Percentiles rank a stretch among this genome's conserved stretches.
phyloP scores from a whole-genome alignment of 2,888 invertebrate genomes.

The Microchrysa polita region DNA sequence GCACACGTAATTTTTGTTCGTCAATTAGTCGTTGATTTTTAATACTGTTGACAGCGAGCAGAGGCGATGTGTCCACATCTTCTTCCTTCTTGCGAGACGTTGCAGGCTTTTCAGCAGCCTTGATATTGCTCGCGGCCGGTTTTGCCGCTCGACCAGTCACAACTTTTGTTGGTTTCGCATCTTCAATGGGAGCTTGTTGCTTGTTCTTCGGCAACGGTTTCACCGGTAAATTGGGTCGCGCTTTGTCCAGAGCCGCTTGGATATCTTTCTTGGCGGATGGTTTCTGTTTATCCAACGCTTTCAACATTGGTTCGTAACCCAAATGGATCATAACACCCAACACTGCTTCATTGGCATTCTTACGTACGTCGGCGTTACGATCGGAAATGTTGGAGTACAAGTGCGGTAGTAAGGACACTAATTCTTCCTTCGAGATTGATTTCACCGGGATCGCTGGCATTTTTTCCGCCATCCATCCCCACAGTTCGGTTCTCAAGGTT shows the following conservation, averaged over 20 bases:
- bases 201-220: conserved; percentile 77
- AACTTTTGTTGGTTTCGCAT: conserved; percentile 70
- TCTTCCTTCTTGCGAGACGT: conserved; percentile 81
- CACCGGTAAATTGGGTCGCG: conserved; percentile 82
- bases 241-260: conserved; percentile 84
- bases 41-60: conserved; percentile 82
- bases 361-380: conserved; percentile 89
- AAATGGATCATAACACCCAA: conserved; percentile 93
- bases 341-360: conserved; percentile 88
- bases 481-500: conserved; percentile 79
- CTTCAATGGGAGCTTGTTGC: conserved; percentile 67
- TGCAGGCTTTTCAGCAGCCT: conserved; percentile 60
- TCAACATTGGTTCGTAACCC: conserved; percentile 70
- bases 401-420: conserved; percentile 78
- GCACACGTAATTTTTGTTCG: conserved; percentile 89
- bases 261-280: conserved; percentile 81
- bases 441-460: conserved; percentile 77
- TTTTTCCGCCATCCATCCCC: conserved; percentile 86
- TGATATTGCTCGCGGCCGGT: conserved; percentile 51
- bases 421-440: conserved; percentile 82
- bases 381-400: conserved; percentile 88
- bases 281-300: conserved; percentile 66
- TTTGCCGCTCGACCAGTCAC: conserved; percentile 62
- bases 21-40: conserved; percentile 94
- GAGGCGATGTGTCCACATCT: conserved; percentile 81